Base-by-base conservation (phyloP, 2,797 vertebrate species). In the Petrocephalus sullivani region DNA sequence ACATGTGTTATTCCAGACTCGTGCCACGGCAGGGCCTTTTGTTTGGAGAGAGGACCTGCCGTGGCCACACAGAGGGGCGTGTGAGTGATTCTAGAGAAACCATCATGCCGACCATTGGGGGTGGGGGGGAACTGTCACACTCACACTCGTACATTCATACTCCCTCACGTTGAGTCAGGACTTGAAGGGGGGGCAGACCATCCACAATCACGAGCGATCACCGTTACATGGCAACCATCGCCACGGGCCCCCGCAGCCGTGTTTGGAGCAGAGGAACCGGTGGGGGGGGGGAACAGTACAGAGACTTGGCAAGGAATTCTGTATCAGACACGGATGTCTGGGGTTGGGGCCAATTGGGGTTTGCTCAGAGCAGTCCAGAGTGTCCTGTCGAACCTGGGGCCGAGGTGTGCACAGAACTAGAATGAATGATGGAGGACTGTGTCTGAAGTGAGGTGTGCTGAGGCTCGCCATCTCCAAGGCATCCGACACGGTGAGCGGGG, bases 51-150 rank as follows among this genome's bases (percentile, higher is more conserved):
- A 61, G 89, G 92, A 90, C 92, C 90, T 91, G 14, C 28, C 33
- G n/a, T 85, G 57, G 58, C 37, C 51, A 64, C 28, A 19, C 90
- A 41, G 71, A 78, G 58, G 93, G 93, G 94, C 94, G 93, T 85
- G 64, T 87, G 84, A 89, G 88, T 91, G 87, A 89, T 90, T 89
- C 93, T 92, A 93, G 91, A 89, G 88, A 84, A 91, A 93, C 92
- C 94, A 94, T 94, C 93, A 95, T 92, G 94, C 93, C 94, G 93
- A 94, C 37, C 86, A 89, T 90, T 92, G 95, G 94, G 91, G 93
- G 95, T 93, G 83, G 19, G 57, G 3, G 81, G 85, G 53, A 58
- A 56, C 56, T 37, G 33, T 86, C 49, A 60, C 56, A 60, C 12
- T n/a, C 28, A 7, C 8, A 51, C 81, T n/a, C 84, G 60, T 3